phyloP scores from a whole-genome alignment of 1,140 invertebrate species.

The Camponotus vicinus region DNA sequence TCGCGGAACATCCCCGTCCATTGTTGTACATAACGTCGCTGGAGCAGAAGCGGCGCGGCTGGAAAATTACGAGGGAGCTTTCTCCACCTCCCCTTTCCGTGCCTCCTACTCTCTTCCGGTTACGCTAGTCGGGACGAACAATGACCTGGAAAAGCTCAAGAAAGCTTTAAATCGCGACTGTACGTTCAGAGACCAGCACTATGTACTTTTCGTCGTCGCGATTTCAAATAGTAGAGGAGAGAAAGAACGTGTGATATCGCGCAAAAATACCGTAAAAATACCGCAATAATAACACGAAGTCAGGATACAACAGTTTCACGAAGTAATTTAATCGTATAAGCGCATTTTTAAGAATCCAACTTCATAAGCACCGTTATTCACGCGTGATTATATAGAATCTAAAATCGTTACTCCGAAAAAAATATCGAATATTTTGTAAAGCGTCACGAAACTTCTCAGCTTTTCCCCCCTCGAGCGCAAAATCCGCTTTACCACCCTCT shows the following conservation, averaged over 20 bases:
- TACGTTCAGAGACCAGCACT: conserved; percentile 14
- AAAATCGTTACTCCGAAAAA: conserved; percentile 18
- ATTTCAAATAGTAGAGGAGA: background rate
- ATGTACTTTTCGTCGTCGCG: conserved; percentile 24
- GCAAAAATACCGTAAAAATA: background rate
- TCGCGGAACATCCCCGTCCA: conserved; percentile 66
- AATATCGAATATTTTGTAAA: background rate
- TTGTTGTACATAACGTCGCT: conserved; percentile 69
- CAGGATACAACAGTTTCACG: background rate
- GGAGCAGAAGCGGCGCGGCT: conserved; percentile 60
- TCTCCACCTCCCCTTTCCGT: conserved; percentile 50
- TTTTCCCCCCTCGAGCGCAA: background rate
- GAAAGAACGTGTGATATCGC: background rate
- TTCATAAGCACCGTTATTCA: background rate
- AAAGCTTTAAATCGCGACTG: conserved; percentile 62
- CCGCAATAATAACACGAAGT: background rate
- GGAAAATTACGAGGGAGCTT: conserved; percentile 73
- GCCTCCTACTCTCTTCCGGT: conserved; percentile 65
- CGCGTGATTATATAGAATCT: background rate
- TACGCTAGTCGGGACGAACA: conserved; percentile 65
- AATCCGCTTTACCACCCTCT: conserved; percentile 36
- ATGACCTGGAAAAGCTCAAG: conserved; percentile 74
- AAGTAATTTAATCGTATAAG: background rate
- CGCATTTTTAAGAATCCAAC: background rate
- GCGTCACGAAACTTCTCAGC: conserved; percentile 17